Conservation (phyloP, 2,888 invertebrate species). For the Spodoptera picta region DNA sequence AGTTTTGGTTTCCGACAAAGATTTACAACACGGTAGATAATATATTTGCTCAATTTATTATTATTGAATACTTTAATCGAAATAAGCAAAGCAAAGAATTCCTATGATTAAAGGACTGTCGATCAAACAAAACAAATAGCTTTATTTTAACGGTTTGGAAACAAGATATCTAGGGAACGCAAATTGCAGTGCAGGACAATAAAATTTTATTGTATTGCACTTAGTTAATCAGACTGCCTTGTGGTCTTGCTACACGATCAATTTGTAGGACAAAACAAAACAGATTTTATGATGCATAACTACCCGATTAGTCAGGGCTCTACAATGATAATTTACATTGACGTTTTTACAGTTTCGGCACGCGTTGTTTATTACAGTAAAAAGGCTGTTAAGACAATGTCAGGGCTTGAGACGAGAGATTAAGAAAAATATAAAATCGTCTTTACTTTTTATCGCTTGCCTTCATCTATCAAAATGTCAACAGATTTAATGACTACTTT, state of each 20-base stretch:
- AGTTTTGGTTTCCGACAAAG: slow-evolving; percentile 19
- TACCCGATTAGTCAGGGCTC: slow-evolving; percentile 45
- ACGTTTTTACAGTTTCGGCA: slow-evolving; percentile 64
- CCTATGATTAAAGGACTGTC: background rate
- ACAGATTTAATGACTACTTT: slow-evolving; percentile 50
- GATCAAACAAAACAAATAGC: background rate
- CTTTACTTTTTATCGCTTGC: slow-evolving; percentile 55
- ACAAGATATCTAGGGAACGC: slow-evolving; percentile 1
- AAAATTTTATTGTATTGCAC: slow-evolving; percentile 13
- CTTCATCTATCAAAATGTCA: slow-evolving; percentile 62
- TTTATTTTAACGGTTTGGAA: background rate
- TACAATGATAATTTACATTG: slow-evolving; percentile 55
- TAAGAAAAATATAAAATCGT: slow-evolving; percentile 59
- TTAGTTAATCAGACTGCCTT: slow-evolving; percentile 16
- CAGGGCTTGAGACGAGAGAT: slow-evolving; percentile 53
- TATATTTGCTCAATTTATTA: slow-evolving; percentile 12
- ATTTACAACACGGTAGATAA: slow-evolving; percentile 21
- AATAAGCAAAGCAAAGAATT: slow-evolving; percentile 17
- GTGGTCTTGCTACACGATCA: slow-evolving; percentile 12
- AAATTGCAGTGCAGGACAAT: slow-evolving; percentile 6
- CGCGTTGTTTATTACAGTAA: slow-evolving; percentile 67
- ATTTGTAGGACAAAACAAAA: slow-evolving; percentile 56
- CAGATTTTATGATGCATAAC: slow-evolving; percentile 45
- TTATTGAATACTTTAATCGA: slow-evolving; percentile 2
- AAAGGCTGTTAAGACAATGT: slow-evolving; percentile 61